Conservation (phyloP, 2,797 vertebrate genomes). For the Sebastes paucispinis region DNA sequence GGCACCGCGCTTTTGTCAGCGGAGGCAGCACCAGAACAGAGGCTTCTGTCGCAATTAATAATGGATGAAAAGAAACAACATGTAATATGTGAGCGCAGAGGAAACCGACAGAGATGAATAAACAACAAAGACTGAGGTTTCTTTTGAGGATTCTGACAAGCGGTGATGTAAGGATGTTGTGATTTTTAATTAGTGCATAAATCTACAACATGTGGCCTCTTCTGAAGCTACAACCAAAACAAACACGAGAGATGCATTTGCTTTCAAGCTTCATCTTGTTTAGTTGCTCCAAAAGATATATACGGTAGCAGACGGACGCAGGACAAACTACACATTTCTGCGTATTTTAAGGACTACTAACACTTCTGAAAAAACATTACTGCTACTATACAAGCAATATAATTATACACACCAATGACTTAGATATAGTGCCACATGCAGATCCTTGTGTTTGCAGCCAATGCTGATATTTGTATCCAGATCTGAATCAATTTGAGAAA, state of each 20-base stretch:
- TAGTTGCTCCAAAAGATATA: background rate
- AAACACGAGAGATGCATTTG: conserved; percentile 5
- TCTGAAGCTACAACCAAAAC: conserved; percentile 14
- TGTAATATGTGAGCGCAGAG: conserved; percentile 7
- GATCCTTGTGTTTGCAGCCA: background rate
- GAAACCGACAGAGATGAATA: conserved; percentile 33
- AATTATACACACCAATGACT: background rate
- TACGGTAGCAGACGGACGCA: background rate
- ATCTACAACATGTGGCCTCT: conserved; percentile 17
- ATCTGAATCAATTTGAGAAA: background rate
- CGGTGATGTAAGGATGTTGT: conserved; percentile 10
- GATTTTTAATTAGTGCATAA: conserved; percentile 48
- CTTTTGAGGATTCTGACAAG: conserved; percentile 30
- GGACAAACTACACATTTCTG: background rate
- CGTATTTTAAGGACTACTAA: no score
- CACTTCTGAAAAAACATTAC: background rate
- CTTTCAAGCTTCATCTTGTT: conserved; percentile 20
- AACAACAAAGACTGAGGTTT: conserved; percentile 27
- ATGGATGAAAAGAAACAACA: conserved; percentile 56
- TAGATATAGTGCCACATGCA: background rate
- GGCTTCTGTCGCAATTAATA: conserved; percentile 51
- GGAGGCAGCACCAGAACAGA: conserved; percentile 31
- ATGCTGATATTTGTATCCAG: background rate
- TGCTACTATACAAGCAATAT: background rate
- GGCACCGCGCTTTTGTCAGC: conserved; percentile 21